These are phyloP conservation scores for Bellardia bayeri DNA, from an alignment of 2,888 invertebrate species.

Conservation along the genomic window DNA sequence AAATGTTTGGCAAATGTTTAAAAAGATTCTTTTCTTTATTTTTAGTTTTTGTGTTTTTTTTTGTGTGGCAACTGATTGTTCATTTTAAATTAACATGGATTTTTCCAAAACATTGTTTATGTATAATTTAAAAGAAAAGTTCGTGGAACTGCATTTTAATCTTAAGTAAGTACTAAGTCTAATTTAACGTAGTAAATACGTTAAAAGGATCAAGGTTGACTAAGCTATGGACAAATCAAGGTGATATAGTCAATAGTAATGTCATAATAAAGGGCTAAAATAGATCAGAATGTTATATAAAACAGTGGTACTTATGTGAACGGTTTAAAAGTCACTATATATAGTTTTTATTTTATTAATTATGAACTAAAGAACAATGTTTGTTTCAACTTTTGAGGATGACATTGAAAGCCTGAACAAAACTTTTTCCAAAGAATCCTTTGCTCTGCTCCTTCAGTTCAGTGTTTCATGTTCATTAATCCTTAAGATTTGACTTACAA, in stretches of 20 bases:
- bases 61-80: constrained; percentile 47
- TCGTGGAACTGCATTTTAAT: constrained; percentile 34
- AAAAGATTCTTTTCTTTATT: background rate
- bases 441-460: background rate
- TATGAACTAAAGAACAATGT: too few species aligned
- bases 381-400: background rate
- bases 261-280: too few species aligned
- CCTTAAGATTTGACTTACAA: constrained; percentile 4
- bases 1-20: constrained; percentile 55
- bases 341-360: too few species aligned
- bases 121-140: constrained; percentile 54
- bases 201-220: constrained; percentile 2
- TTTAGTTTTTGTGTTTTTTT: background rate
- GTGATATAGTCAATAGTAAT: background rate
- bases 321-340: too few species aligned
- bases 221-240: background rate
- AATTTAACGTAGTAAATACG: background rate
- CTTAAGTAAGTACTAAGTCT: background rate
- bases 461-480: constrained; percentile 18
- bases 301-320: too few species aligned
- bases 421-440: background rate
- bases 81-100: constrained; percentile 62
- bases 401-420: constrained; percentile 14
- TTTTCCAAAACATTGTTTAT: constrained; percentile 21
- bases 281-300: too few species aligned